Conservation (phyloP, 53 echinoderm and acorn worm species). For the Crossaster papposus region DNA sequence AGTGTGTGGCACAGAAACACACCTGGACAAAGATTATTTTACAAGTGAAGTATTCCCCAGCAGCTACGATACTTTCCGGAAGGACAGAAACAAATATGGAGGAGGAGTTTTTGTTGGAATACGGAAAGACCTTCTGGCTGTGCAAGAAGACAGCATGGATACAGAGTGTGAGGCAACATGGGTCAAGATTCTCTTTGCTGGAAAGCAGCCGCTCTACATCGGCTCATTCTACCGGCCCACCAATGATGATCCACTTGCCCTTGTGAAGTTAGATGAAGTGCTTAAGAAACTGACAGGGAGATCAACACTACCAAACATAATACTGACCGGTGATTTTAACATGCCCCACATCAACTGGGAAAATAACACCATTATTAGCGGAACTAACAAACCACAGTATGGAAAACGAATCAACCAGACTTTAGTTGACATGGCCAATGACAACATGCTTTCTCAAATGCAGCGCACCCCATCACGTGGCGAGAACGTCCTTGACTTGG, state of each 20-base stretch:
- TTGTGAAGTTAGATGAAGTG: slow-evolving; percentile 6
- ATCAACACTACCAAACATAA: background rate
- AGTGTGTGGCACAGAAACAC: no score
- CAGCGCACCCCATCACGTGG: background rate
- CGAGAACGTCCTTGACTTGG: slow-evolving; percentile 20
- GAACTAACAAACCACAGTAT: no score
- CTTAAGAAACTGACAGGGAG: slow-evolving; percentile 25
- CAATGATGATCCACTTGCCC: background rate
- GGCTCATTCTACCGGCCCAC: slow-evolving; percentile 12
- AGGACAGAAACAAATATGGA: background rate
- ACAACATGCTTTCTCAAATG: slow-evolving; percentile 16
- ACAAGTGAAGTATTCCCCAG: no score
- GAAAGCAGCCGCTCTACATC: slow-evolving; percentile 10
- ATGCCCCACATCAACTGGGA: background rate
- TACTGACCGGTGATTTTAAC: background rate
- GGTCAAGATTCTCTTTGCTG: slow-evolving; percentile 5
- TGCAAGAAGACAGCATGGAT: slow-evolving; percentile 26
- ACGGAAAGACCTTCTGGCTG: slow-evolving; percentile 12
- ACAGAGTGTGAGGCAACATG: slow-evolving; percentile 10
- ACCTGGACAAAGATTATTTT: no score
- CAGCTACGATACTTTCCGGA: no score
- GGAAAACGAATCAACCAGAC: slow-evolving; percentile 9
- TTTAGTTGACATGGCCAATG: slow-evolving; percentile 7
- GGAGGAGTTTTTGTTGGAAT: background rate
- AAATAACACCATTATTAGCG: background rate